Percentiles rank a stretch among this genome's conserved stretches.
phyloP scores from a whole-genome alignment of 23 tunicate species.

The Halocynthia aurantium region DNA sequence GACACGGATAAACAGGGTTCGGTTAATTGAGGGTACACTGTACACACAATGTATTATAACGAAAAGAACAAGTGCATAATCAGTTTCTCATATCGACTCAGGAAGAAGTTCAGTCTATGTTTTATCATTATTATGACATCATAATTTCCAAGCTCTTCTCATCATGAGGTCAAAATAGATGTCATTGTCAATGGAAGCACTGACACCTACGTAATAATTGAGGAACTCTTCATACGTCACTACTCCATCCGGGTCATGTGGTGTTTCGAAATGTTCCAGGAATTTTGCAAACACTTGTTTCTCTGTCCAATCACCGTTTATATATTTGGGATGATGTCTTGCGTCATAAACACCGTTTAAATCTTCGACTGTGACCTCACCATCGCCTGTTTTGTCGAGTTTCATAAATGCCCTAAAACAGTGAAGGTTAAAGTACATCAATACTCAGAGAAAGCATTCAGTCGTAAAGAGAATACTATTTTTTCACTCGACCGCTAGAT shows the following conservation, averaged over 20 bases:
- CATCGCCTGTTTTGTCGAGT: constrained; percentile 82
- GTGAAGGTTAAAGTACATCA: too few relatives aligned
- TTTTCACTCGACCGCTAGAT: too few relatives aligned
- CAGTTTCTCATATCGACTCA: too few relatives aligned
- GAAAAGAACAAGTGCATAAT: too few relatives aligned
- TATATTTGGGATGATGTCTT: constrained; percentile 68
- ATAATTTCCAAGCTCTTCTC: constrained; percentile 90
- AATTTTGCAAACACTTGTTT: constrained; percentile 67
- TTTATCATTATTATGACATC: neutral
- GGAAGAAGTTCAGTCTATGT: too few relatives aligned
- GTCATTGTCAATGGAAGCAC: constrained; percentile 83
- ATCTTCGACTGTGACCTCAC: constrained; percentile 77
- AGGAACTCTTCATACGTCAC: constrained; percentile 83
- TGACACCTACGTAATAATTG: constrained; percentile 84
- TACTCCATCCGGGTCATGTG: constrained; percentile 61
- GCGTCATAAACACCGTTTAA: constrained; percentile 74
- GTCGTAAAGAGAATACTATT: too few relatives aligned
- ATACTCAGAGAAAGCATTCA: too few relatives aligned
- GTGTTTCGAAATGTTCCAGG: constrained; percentile 68
- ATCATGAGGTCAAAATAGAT: constrained; percentile 90
- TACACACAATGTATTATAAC: too few relatives aligned
- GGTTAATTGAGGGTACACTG: too few relatives aligned
- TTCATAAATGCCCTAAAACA: constrained; percentile 51
- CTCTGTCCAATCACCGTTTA: constrained; percentile 84
- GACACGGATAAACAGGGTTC: too few relatives aligned